Conservation (phyloP, 2,113 vertebrate genomes). For the Sciurus niger region DNA sequence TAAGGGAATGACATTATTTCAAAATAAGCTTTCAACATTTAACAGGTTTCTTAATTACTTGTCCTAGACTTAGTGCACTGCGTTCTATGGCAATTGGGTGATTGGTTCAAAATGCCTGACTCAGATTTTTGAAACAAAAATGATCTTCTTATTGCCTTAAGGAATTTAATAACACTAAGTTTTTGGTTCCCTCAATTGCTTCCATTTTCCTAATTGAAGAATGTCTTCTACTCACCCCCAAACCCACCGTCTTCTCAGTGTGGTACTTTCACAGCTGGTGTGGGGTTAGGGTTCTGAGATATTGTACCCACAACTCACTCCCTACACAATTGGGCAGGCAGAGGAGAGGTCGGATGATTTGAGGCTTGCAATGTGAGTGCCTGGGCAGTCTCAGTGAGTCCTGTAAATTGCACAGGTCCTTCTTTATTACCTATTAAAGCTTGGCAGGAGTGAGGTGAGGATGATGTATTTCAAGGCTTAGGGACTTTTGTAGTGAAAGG, state of each 20-base stretch:
- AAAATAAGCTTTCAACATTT: not conserved
- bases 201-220: not conserved
- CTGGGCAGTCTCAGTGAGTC: conserved; percentile 10
- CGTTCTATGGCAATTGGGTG: not conserved
- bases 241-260: not conserved
- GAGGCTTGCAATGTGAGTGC: not conserved
- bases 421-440: conserved; percentile 55
- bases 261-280: not conserved
- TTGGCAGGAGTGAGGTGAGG: not conserved
- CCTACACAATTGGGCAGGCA: not conserved
- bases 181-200: not conserved
- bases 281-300: conserved; percentile 45
- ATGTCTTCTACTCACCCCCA: not conserved
- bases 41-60: not conserved
- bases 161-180: not conserved
- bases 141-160: not conserved
- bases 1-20: conserved; percentile 12
- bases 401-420: conserved; percentile 40
- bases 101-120: not conserved
- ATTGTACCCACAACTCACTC: not conserved
- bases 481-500: not conserved
- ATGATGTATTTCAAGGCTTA: conserved; percentile 1
- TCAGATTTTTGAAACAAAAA: conserved; percentile 22
- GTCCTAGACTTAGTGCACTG: not conserved
- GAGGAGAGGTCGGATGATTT: conserved; percentile 59